Conservation (phyloP, 2,888 invertebrate genomes). For the Anorthoa munda region DNA sequence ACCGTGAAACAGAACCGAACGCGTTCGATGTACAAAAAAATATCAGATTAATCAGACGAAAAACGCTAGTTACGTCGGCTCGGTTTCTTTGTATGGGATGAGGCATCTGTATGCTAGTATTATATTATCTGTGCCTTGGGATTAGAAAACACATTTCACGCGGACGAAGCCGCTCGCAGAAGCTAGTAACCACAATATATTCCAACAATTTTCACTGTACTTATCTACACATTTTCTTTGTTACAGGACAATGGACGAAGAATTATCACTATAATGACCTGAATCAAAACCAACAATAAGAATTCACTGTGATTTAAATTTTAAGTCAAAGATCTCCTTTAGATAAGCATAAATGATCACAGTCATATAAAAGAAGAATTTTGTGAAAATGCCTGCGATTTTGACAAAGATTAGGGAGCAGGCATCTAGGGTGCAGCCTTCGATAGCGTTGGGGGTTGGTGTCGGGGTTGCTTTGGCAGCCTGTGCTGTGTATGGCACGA, state of each 20-base stretch:
- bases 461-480: conserved; percentile 87
- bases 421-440: conserved; percentile 86
- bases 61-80: too few relatives aligned
- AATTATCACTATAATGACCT: conserved; percentile 57
- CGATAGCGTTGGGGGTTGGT: conserved; percentile 85
- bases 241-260: conserved; percentile 84
- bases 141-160: too few relatives aligned
- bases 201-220: neutral
- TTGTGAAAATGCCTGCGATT: conserved; percentile 86
- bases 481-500: conserved; percentile 83
- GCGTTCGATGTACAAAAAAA: too few relatives aligned
- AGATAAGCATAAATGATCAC: conserved; percentile 64
- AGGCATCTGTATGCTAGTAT: too few relatives aligned
- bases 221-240: conserved; percentile 65
- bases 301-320: conserved; percentile 58
- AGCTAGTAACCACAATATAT: neutral
- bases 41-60: too few relatives aligned
- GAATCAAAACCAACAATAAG: conserved; percentile 16
- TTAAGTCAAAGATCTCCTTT: conserved; percentile 70
- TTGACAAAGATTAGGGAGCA: conserved; percentile 87
- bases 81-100: too few relatives aligned
- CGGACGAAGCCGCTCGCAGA: too few relatives aligned
- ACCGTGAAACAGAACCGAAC: too few relatives aligned
- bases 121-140: too few relatives aligned
- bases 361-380: conserved; percentile 32